phyloP scores from a whole-genome alignment of 2,888 invertebrate genomes.

The Lycia hirtaria region DNA sequence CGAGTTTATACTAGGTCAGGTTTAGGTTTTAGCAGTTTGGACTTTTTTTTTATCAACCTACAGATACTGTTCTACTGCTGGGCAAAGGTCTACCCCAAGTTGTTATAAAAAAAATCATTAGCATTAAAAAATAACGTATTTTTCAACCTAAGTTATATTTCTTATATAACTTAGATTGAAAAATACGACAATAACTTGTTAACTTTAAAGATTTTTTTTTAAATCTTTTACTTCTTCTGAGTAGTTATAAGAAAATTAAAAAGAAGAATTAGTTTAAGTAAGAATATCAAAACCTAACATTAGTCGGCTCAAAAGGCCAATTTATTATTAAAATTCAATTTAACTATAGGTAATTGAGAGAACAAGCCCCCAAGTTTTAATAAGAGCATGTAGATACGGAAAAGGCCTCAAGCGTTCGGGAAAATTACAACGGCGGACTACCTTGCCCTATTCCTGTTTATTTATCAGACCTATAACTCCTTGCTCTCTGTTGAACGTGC shows the following conservation, averaged over 20 bases:
- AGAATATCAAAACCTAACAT: neutral
- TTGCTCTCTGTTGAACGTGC: neutral
- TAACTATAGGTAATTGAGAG: constrained; percentile 7
- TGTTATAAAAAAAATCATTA: too few species aligned
- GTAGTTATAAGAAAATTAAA: neutral
- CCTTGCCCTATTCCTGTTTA: constrained; percentile 23
- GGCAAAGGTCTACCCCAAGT: too few species aligned
- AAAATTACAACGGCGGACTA: constrained; percentile 29
- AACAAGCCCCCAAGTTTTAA: constrained; percentile 35
- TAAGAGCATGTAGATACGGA: constrained; percentile 36
- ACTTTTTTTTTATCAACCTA: too few species aligned
- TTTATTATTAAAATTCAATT: constrained; percentile 8
- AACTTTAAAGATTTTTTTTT: too few species aligned
- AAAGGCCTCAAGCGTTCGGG: constrained; percentile 27
- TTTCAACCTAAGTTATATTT: too few species aligned
- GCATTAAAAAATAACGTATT: too few species aligned
- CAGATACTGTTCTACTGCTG: too few species aligned
- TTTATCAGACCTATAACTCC: constrained; percentile 4
- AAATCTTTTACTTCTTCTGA: too few species aligned
- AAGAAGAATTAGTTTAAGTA: neutral
- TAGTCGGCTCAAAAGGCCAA: neutral
- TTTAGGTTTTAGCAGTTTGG: too few species aligned
- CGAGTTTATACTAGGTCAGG: too few species aligned
- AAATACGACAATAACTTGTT: too few species aligned
- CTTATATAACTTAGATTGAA: too few species aligned